A percentile compares a stretch with the other conserved stretches of the same genome.
Conservation (phyloP, 37 sponge, comb jelly and placozoan species). For the Spongia lamella region DNA sequence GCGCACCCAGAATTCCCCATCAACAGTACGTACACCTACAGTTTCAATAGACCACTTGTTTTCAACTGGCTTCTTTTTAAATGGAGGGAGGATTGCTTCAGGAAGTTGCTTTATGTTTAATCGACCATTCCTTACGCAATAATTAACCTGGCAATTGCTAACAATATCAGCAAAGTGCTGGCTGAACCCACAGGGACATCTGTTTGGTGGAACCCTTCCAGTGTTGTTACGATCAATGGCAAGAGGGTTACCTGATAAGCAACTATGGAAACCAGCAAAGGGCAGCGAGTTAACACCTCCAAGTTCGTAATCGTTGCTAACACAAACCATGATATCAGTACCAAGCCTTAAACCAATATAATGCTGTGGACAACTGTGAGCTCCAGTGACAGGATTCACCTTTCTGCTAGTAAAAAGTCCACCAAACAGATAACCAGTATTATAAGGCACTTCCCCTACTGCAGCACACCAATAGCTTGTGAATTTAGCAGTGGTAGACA, state of each 20-base stretch:
- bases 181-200: constrained; percentile 35
- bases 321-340: constrained; percentile 23
- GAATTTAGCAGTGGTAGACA: constrained; percentile 1
- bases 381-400: constrained; percentile 33
- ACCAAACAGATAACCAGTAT: constrained; percentile 45
- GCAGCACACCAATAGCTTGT: constrained; percentile 52
- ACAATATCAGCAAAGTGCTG: constrained; percentile 38
- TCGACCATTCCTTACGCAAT: constrained; percentile 24
- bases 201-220: not conserved
- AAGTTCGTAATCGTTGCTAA: constrained; percentile 37
- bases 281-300: constrained; percentile 37
- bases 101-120: not conserved
- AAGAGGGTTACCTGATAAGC: constrained; percentile 38
- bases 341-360: constrained; percentile 26
- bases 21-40: too few species aligned
- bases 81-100: constrained; percentile 50
- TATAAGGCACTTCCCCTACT: not conserved
- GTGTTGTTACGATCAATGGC: not conserved
- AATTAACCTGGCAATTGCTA: constrained; percentile 36
- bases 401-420: constrained; percentile 20
- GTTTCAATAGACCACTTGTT: constrained; percentile 18
- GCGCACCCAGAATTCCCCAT: too few species aligned
- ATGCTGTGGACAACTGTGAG: constrained; percentile 26
- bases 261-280: constrained; percentile 66
- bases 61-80: constrained; percentile 22